Conservation (phyloP, 2,113 vertebrate species). For the Melanerpes aurifrons region DNA sequence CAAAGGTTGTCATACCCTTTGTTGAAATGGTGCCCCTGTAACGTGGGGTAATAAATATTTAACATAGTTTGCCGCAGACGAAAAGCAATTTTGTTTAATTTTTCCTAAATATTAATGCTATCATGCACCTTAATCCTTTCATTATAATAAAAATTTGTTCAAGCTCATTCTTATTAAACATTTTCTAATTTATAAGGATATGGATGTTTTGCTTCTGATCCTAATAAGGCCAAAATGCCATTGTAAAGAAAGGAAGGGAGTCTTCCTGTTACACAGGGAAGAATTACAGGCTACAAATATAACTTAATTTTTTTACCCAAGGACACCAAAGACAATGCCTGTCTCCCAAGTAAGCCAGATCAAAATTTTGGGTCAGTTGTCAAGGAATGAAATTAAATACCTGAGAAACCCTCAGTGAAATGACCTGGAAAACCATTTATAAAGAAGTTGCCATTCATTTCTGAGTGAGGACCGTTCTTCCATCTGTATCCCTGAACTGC, state of each 20-base stretch:
- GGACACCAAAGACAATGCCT: neutral
- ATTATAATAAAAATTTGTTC: slow-evolving; percentile 72
- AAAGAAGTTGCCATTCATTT: slow-evolving; percentile 5
- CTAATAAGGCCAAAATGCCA: slow-evolving; percentile 29
- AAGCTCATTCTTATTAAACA: slow-evolving; percentile 63
- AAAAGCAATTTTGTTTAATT: slow-evolving; percentile 72
- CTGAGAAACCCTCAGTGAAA: slow-evolving; percentile 39
- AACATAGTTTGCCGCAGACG: slow-evolving; percentile 67
- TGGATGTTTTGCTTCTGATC: slow-evolving; percentile 50
- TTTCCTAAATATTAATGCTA: slow-evolving; percentile 76
- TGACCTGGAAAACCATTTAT: slow-evolving; percentile 43
- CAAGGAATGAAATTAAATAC: slow-evolving; percentile 40
- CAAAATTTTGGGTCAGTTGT: slow-evolving; percentile 45
- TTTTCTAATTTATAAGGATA: slow-evolving; percentile 57
- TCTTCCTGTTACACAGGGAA: neutral
- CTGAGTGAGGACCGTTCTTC: neutral
- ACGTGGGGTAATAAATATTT: slow-evolving; percentile 69
- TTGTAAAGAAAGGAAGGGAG: neutral
- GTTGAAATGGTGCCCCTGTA: slow-evolving; percentile 24
- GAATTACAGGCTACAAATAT: neutral
- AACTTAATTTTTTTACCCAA: neutral
- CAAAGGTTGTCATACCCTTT: slow-evolving; percentile 17
- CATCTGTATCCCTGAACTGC: neutral
- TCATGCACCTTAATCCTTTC: slow-evolving; percentile 68
- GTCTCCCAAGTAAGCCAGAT: slow-evolving; percentile 12